Base-by-base conservation (phyloP, 2,113 vertebrate species). In the Pelecanoides urinatrix region DNA sequence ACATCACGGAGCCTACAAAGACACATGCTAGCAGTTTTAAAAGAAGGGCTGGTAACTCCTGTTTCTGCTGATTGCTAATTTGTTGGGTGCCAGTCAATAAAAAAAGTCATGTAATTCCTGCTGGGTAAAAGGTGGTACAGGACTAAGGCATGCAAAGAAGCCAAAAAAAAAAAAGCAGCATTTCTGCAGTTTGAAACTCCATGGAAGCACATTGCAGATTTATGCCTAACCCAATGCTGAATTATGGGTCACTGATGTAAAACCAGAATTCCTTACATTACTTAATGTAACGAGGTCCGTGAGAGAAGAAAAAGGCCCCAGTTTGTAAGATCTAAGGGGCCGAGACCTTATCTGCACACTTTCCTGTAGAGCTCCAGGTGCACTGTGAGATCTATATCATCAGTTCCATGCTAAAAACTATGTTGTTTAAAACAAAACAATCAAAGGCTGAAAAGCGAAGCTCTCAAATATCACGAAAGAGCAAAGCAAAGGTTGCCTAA, bases 311-410 rank as follows among this genome's bases (percentile, higher is more conserved):
- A 91, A 95, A 89, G 73, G 70, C 34, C 62, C 38, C 66, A 71
- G 70, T 92, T 45, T 85, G 25, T 49, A 56, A 89, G 91, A 92
- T 95, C 92, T 86, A 90, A 92, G 83, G 76, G 83, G 88, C 34
- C 78, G 73, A 91, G 95, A 78, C 83, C 76, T 96, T 94, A 94
- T 94, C 94, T 97, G 65, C 73, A 78, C 61, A 7, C 49, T 78
- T 84, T 72, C 80, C 86, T 91, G 80, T 68, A 94, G 92, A 97
- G 62, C 49, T 94, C 95, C 96, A 95, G 94, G 94, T 95, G 96
- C 94, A 89, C 52, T 34, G 65, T 36, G 76, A 96, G 92, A 96
- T 96, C 94, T 87, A 0, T 94, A 96, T 97, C 96, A 89, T 75
- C 75, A 50, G 70, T 58, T 89, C 80, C 80, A 78, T 58, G 83